A percentile compares a stretch with the other conserved stretches of the same genome.
phyloP scores from a whole-genome alignment of 1,140 invertebrate genomes.

The Halesus radiatus region DNA sequence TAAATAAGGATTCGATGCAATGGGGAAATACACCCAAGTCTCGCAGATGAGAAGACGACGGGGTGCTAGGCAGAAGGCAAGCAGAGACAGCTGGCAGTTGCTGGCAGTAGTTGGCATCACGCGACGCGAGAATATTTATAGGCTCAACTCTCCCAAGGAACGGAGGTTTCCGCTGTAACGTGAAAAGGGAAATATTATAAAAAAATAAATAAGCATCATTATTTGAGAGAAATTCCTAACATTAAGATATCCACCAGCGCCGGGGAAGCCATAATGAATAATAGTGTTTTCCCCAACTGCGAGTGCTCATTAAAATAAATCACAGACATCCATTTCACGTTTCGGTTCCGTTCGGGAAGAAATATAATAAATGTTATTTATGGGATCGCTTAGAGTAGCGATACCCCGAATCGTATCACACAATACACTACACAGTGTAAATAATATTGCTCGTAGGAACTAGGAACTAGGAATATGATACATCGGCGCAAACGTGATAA shows the following conservation, averaged over 20 bases:
- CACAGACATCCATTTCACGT: conserved; percentile 42
- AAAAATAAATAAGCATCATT: conserved; percentile 38
- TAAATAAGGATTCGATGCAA: too few species aligned
- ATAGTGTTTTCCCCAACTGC: conserved; percentile 38
- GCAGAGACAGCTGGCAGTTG: neutral
- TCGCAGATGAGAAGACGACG: too few species aligned
- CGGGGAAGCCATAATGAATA: conserved; percentile 41
- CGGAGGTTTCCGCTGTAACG: conserved; percentile 1
- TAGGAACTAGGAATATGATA: conserved; percentile 12
- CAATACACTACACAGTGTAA: neutral
- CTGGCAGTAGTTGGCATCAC: neutral
- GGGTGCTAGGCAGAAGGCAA: neutral
- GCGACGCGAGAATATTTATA: neutral
- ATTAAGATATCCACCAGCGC: conserved; percentile 39
- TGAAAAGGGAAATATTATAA: conserved; percentile 29
- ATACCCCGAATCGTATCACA: conserved; percentile 34
- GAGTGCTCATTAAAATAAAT: conserved; percentile 45
- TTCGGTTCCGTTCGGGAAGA: conserved; percentile 38
- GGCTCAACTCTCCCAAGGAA: neutral
- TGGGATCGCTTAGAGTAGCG: conserved; percentile 32
- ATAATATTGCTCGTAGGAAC: neutral
- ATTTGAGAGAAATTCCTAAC: conserved; percentile 41
- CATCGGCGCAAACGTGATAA: conserved; percentile 22
- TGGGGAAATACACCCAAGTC: too few species aligned
- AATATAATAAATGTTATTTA: conserved; percentile 45